These are phyloP conservation scores for Octomys mimax DNA, from an alignment of 2,797 vertebrate genomes.

Conservation along the genomic window DNA sequence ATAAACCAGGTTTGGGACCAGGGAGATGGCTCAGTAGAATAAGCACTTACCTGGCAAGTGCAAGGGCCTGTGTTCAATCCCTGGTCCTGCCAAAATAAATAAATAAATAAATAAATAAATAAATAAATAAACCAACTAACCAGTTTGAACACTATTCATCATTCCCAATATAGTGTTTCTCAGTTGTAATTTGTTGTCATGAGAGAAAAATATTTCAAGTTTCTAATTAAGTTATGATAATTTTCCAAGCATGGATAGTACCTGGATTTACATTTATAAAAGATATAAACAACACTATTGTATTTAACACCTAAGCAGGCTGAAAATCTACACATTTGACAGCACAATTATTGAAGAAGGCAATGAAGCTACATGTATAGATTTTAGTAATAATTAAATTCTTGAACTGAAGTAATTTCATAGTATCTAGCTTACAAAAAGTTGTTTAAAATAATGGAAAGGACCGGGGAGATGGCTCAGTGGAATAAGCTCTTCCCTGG, in stretches of 20 bases:
- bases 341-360: neutral
- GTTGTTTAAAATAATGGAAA: no score
- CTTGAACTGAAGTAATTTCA: neutral
- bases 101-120: no score
- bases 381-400: conserved; percentile 6
- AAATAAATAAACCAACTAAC: no score
- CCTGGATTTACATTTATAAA: neutral
- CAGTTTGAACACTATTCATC: neutral
- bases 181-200: neutral
- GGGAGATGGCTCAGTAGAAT: no score
- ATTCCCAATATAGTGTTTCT: neutral
- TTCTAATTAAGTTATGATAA: neutral
- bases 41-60: no score
- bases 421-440: neutral
- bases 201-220: neutral
- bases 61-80: no score
- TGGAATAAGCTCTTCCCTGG: no score
- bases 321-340: neutral
- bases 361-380: neutral
- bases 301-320: neutral
- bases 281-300: neutral
- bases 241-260: neutral
- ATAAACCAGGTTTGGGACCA: neutral
- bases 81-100: no score
- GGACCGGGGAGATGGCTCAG: no score